Evolutionary conservation across 1,140 invertebrate species (phyloP), one percentile per base, ranked within the genome.

Genomic region (Mamestra configurata): DNA sequence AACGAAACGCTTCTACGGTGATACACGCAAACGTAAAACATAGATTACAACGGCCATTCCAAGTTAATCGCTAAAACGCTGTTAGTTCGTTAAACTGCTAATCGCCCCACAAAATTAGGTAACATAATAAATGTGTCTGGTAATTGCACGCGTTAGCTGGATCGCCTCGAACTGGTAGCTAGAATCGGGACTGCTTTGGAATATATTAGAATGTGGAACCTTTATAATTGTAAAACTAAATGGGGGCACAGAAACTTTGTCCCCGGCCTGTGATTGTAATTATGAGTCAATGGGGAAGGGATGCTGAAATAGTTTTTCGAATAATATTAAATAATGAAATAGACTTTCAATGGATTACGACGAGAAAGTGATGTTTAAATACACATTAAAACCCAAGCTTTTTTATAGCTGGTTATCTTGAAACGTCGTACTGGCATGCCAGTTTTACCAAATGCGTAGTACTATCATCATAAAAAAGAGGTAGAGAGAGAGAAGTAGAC

Each of bases 31-130:
- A 64, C 51, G 18, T 70, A 71, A 70, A 70, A 64, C 51, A 70
- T 43, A 78, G 46, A 78, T 78, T 70, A 68, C 66, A 71, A 78
- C 64, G 27, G 35, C 77, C 49, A 72, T 79, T 79, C 35, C 77
- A 79, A 79, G 24, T 68, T 81, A 81, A 73, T 79, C 59, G 57
- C 68, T 70, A 77, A 77, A 82, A 79, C 43, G 68, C 55, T 75
- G 46, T 66, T 75, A 82, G 77, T 82, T 76, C 66, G 81, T 80
- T 82, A 82, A 83, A 80, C 79, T 80, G 70, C 68, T 78, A 83
- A 83, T 80, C 75, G 75, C 13, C 35, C 76, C 49, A 49, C 75
- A 75, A 71, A 80, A 78, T 83, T 82, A 79, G 77, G 55, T 72
- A 73, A 70, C 66, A 57, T 80, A 76, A 76, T 80, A 79, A 78